Conservation (phyloP, 2,888 invertebrate genomes). For the Tipula confusa region DNA sequence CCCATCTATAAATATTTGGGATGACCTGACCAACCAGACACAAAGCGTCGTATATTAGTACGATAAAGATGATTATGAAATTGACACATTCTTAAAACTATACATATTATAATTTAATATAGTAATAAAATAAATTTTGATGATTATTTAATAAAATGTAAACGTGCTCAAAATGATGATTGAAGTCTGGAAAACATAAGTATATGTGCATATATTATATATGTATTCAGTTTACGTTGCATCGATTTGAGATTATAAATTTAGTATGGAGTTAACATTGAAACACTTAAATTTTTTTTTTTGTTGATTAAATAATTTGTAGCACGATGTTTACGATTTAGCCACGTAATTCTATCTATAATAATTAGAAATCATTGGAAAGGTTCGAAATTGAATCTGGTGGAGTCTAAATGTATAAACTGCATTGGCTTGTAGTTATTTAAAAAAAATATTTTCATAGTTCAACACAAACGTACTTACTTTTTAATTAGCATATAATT, state of each 20-base stretch:
- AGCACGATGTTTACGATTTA: too few species aligned
- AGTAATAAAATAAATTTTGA: not conserved
- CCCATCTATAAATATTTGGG: not conserved
- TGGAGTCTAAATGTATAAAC: too few species aligned
- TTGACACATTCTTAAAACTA: not conserved
- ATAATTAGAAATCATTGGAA: too few species aligned
- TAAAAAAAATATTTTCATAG: not conserved
- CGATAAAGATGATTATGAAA: not conserved
- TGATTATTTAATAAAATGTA: not conserved
- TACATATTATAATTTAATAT: not conserved
- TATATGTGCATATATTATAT: not conserved
- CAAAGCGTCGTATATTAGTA: not conserved
- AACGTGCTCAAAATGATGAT: not conserved
- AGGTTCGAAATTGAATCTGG: too few species aligned
- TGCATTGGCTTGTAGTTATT: too few species aligned
- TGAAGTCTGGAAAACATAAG: not conserved
- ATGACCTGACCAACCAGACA: not conserved
- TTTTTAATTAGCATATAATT: not conserved
- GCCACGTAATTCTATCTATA: not conserved
- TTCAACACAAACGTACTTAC: not conserved
- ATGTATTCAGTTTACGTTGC: not conserved
- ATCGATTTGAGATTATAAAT: not conserved
- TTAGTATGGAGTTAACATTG: not conserved
- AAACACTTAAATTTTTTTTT: not conserved
- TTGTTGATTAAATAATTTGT: not conserved